phyloP scores from a whole-genome alignment of 2,113 vertebrate species.

The Muscicapa adusta region DNA sequence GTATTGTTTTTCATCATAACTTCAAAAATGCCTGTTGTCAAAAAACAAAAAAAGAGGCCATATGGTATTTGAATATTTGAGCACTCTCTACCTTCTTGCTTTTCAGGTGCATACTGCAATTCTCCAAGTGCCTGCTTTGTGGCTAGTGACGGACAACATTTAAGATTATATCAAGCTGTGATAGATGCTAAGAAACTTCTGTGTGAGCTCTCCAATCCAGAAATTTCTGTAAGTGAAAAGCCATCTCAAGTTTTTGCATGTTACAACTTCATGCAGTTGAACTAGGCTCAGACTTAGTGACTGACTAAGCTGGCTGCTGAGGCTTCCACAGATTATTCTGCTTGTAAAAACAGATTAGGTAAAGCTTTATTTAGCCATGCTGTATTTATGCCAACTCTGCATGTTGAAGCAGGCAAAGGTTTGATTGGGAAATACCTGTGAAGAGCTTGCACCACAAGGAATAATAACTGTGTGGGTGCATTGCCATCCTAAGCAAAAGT shows the following conservation, averaged over 20 bases:
- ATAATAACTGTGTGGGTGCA: accelerated
- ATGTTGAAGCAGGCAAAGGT: neutral
- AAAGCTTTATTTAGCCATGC: neutral
- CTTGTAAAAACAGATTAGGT: neutral
- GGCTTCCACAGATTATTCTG: neutral
- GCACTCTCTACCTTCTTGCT: neutral
- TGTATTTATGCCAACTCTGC: neutral
- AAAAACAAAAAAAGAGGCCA: neutral
- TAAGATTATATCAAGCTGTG: slow-evolving; percentile 95
- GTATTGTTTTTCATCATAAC: neutral
- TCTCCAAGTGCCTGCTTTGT: slow-evolving; percentile 98
- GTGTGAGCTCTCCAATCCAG: slow-evolving; percentile 92
- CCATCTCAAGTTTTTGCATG: neutral
- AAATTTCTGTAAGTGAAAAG: slow-evolving; percentile 88
- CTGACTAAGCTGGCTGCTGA: neutral
- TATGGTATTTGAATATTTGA: neutral
- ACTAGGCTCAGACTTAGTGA: neutral
- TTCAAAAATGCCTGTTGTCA: neutral
- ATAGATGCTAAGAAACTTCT: slow-evolving; percentile 96
- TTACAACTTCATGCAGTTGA: neutral
- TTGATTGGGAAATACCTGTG: neutral
- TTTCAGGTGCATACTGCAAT: slow-evolving; percentile 91
- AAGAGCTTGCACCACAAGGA: neutral
- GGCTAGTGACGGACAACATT: slow-evolving; percentile 90
- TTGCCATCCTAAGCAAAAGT: neutral